Evolutionary conservation across 2,113 vertebrate species (phyloP).

Genomic region (Onychorhynchus coronatus): DNA sequence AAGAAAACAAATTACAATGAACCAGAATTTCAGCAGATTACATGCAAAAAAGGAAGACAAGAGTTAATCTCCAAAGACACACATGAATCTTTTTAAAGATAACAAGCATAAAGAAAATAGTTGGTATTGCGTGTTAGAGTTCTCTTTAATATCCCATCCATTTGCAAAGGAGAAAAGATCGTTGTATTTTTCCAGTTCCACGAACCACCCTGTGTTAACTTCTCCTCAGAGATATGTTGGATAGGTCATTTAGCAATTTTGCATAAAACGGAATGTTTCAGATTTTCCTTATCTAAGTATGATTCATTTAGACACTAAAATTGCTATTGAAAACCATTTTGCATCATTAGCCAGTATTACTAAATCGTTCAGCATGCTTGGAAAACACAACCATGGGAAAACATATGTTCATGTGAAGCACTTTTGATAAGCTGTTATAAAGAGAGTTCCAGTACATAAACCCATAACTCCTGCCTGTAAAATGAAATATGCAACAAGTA

Average conservation of each 20-base stretch:
- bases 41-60: neutral
- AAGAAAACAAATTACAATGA: neutral
- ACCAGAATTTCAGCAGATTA: neutral
- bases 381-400: constrained; percentile 68
- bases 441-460: constrained; percentile 56
- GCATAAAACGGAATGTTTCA: constrained; percentile 56
- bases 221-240: constrained; percentile 55
- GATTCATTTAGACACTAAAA: constrained; percentile 71
- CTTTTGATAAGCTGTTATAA: constrained; percentile 60
- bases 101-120: constrained; percentile 1
- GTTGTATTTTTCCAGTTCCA: constrained; percentile 47
- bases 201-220: constrained; percentile 49
- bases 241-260: constrained; percentile 68
- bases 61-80: neutral
- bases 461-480: constrained; percentile 12
- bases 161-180: constrained; percentile 25
- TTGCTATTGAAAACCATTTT: constrained; percentile 69
- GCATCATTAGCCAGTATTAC: constrained; percentile 65
- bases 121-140: neutral
- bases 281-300: constrained; percentile 60
- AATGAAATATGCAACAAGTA: constrained; percentile 47
- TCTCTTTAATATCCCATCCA: constrained; percentile 11
- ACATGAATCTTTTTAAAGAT: neutral
- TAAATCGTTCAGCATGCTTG: constrained; percentile 49
- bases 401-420: constrained; percentile 58